These are phyloP conservation scores for Synchiropus splendidus DNA, from an alignment of 2,113 vertebrate genomes.

Conservation along the genomic window DNA sequence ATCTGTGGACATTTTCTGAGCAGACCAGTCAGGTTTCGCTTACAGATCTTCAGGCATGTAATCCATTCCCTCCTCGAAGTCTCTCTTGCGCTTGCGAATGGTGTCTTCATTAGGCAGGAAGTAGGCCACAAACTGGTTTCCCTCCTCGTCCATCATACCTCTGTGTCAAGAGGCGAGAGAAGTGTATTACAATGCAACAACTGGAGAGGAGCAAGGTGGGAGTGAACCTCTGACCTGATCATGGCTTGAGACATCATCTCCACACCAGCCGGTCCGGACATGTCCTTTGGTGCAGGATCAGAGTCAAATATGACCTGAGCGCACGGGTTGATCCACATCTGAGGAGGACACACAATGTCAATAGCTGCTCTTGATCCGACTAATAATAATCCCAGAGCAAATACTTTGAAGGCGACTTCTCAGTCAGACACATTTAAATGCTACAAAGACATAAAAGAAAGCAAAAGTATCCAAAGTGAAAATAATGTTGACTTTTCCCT, in stretches of 20 bases:
- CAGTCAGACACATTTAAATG: not conserved
- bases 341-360: conserved; percentile 1
- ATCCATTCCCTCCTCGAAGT: conserved; percentile 81
- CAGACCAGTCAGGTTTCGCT: conserved; percentile 12
- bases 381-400: too few species aligned
- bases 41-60: conserved; percentile 87
- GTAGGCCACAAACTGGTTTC: conserved; percentile 94
- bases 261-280: conserved; percentile 68
- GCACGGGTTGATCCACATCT: conserved; percentile 97
- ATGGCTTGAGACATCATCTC: conserved; percentile 97
- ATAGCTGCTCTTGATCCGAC: not conserved
- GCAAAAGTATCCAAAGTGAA: too few species aligned
- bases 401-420: not conserved
- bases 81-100: conserved; percentile 84
- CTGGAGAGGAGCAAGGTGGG: too few species aligned
- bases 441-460: too few species aligned
- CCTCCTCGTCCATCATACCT: conserved; percentile 97
- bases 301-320: conserved; percentile 95
- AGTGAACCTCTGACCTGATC: conserved; percentile 73
- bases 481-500: too few species aligned
- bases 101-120: conserved; percentile 89
- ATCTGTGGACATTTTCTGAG: not conserved
- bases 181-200: not conserved
- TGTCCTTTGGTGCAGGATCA: conserved; percentile 87
- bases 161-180: conserved; percentile 40